A percentile compares a stretch with the other conserved stretches of the same genome.
Conservation (phyloP, 1,140 invertebrate genomes). For the Riptortus pedestris region DNA sequence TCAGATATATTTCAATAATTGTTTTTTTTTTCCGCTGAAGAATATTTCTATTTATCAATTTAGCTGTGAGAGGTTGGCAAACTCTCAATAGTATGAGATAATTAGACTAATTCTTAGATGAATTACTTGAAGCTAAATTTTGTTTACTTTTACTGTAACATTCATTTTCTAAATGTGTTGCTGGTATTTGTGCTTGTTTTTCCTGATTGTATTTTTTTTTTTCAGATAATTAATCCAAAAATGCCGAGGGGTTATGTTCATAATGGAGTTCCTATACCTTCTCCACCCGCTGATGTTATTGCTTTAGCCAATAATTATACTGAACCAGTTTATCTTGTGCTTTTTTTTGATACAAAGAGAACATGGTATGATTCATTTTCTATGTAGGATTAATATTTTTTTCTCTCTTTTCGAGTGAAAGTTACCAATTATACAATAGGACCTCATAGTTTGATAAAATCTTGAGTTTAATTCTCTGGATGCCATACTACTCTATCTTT, state of each 20-base stretch:
- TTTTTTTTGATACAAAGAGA: conserved; percentile 91
- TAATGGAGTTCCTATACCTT: conserved; percentile 85
- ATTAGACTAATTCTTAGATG: too few relatives aligned
- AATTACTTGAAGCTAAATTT: not conserved
- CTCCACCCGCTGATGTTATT: conserved; percentile 82
- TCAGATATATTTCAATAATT: too few relatives aligned
- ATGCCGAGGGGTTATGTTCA: conserved; percentile 84
- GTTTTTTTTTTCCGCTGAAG: too few relatives aligned
- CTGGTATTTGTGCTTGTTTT: conserved; percentile 9
- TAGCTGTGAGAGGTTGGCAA: too few relatives aligned
- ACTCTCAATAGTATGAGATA: too few relatives aligned
- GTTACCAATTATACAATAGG: too few relatives aligned
- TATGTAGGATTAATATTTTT: not conserved
- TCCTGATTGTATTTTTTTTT: not conserved
- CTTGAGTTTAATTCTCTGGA: too few relatives aligned
- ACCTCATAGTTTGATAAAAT: too few relatives aligned
- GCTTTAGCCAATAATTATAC: conserved; percentile 68
- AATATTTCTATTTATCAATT: too few relatives aligned
- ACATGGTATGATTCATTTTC: conserved; percentile 45
- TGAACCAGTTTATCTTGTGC: conserved; percentile 73
- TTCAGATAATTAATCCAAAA: conserved; percentile 65
- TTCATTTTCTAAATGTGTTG: not conserved
- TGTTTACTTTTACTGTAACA: not conserved
- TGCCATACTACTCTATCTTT: too few relatives aligned
- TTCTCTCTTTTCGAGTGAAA: too few relatives aligned